Evolutionary conservation across 2,113 vertebrate species (phyloP).

Genomic region (Festucalex cinctus): DNA sequence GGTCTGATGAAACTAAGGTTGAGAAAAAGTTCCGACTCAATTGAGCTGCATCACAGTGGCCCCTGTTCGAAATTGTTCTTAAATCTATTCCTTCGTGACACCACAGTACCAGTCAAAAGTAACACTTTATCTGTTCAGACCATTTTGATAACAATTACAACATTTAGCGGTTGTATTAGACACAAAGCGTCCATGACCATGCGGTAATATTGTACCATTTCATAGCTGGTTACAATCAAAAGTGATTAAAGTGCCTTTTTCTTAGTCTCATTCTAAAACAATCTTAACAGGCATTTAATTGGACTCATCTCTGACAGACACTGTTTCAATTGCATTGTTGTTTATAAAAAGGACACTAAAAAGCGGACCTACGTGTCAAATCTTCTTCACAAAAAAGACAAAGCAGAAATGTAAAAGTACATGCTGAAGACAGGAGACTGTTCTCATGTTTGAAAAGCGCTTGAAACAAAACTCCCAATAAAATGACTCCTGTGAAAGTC

Average conservation of each 20-base stretch:
- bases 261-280: not conserved
- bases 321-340: not conserved
- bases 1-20: too few relatives aligned
- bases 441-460: slow-evolving; percentile 38
- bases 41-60: too few relatives aligned
- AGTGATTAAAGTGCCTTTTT: not conserved
- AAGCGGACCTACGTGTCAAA: not conserved
- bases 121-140: too few relatives aligned
- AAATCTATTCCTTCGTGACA: too few relatives aligned
- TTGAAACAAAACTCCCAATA: slow-evolving; percentile 56
- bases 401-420: slow-evolving; percentile 9
- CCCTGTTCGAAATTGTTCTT: too few relatives aligned
- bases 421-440: slow-evolving; percentile 64
- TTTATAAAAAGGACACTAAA: not conserved
- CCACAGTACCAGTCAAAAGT: too few relatives aligned
- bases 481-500: slow-evolving; percentile 39
- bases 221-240: not conserved
- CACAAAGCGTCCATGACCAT: not conserved
- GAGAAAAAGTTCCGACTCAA: too few relatives aligned
- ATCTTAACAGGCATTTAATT: not conserved
- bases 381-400: not conserved
- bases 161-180: not conserved
- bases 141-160: too few relatives aligned
- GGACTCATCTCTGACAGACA: not conserved
- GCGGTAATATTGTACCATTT: not conserved